Evolutionary conservation across 1,140 invertebrate genomes (phyloP).

Genomic region (Drosophila watanabei): DNA sequence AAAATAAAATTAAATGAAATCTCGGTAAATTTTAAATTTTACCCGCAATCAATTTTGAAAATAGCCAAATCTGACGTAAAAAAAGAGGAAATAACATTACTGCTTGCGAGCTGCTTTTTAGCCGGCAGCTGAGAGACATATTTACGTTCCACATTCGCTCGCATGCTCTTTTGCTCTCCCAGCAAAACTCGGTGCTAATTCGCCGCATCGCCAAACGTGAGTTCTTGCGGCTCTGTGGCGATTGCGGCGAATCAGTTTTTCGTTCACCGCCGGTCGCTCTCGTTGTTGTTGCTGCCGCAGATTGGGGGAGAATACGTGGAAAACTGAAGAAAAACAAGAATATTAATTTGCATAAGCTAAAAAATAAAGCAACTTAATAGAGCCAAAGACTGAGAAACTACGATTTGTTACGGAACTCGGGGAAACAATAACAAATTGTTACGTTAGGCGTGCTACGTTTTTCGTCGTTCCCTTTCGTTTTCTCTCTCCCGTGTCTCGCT

Average conservation of each 20-base stretch:
- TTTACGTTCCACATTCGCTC: constrained; percentile 53
- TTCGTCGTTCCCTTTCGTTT: constrained; percentile 9
- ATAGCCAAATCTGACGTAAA: no score
- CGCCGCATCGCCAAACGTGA: constrained; percentile 29
- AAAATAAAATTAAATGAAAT: no score
- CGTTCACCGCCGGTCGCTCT: constrained; percentile 60
- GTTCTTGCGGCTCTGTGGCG: constrained; percentile 3
- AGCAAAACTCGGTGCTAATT: constrained; percentile 64
- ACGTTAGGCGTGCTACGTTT: constrained; percentile 11
- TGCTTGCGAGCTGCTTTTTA: constrained; percentile 53
- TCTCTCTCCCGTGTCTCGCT: constrained; percentile 11
- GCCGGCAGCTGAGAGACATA: constrained; percentile 50
- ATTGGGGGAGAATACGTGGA: constrained; percentile 12
- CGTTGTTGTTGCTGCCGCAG: constrained; percentile 59
- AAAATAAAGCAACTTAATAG: constrained; percentile 8
- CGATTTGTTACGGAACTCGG: background rate
- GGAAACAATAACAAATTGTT: constrained; percentile 4
- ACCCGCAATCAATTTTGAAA: no score
- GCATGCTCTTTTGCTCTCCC: constrained; percentile 33
- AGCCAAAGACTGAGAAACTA: constrained; percentile 31
- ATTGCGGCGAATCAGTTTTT: constrained; percentile 56
- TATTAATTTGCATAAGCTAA: background rate
- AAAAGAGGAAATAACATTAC: constrained; percentile 10
- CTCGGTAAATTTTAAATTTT: no score
- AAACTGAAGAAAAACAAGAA: constrained; percentile 19